Base-by-base conservation (phyloP, 1,140 invertebrate genomes). In the Tetraneura akinire region DNA sequence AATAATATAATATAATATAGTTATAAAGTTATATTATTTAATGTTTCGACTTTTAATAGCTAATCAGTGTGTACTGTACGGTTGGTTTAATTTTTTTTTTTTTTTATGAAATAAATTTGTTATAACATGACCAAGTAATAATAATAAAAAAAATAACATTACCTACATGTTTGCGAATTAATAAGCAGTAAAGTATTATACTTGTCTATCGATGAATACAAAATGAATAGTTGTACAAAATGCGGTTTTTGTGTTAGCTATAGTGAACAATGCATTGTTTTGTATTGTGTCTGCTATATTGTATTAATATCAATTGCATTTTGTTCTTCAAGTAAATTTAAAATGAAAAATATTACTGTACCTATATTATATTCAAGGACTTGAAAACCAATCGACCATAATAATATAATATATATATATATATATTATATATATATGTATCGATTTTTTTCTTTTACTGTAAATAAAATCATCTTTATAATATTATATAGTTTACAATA, bases 401-500 rank as follows among this genome's bases (percentile, higher is more conserved):
- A 37, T 37, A 37, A 37, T 37, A 3, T 37, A 37, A 37, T 8
- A 37, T n/a, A n/a, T n/a, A 66, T 66, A 66, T 26, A 42, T 9
- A 11, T 26, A 60, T 32, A 3, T 13, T 37, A 9, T n/a, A 21
- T 66, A 42, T 16, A 21, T 13, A 21, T 42, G 18, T 66, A 42
- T 23, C 9, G n/a, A 4, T 42, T 29, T 29, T 18, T 68, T 68
- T 45, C 37, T 42, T 45, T 64, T 32, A 42, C 32, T 11, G 10
- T 37, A 37, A 64, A 37, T 62, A 32, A 62, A 62, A 62, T 62
- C 26, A 18, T 68, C 32, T 45, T 68, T 45, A 68, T 45, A 21
- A n/a, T 45, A 21, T 37, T 37, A 37, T 37, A 37, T 37, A 37
- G 8, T 37, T 8, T 37, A 8, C 32, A 8, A 23, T 23, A 14